Evolutionary conservation across 2,888 invertebrate species (phyloP).

Genomic region (Coelopa pilipes): DNA sequence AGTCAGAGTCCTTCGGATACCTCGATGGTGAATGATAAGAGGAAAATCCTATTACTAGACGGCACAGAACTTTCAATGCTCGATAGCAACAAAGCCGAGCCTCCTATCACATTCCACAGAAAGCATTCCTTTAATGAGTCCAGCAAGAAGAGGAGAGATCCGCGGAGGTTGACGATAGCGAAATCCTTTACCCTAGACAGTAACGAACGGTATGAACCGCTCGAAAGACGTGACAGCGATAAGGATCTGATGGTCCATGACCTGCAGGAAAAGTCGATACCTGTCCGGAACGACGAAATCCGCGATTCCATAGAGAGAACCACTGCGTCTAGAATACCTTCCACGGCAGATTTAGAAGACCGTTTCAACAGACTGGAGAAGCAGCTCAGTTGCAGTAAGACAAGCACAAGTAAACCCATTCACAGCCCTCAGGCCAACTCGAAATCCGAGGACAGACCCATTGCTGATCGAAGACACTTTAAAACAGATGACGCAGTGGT

Average conservation of each 20-base stretch:
- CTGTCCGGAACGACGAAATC: background rate
- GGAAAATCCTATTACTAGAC: conserved; percentile 10
- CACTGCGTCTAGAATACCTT: conserved; percentile 49
- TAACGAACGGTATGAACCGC: conserved; percentile 45
- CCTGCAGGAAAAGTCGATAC: background rate
- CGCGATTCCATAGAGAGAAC: background rate
- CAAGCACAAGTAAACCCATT: conserved; percentile 41
- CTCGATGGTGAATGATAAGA: background rate
- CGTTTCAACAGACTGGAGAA: conserved; percentile 45
- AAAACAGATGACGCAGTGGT: conserved; percentile 53
- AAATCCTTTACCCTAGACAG: conserved; percentile 58
- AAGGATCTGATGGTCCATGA: background rate
- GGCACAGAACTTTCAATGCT: conserved; percentile 26
- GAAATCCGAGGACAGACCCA: background rate
- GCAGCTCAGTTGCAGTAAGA: conserved; percentile 47
- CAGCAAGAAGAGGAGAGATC: conserved; percentile 55
- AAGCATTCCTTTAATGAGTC: conserved; percentile 42
- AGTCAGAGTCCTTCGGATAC: background rate
- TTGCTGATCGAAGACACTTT: conserved; percentile 49
- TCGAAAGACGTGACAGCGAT: background rate
- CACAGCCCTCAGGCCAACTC: background rate
- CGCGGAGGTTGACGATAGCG: conserved; percentile 55
- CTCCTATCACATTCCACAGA: conserved; percentile 10
- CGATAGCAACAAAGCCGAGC: conserved; percentile 45
- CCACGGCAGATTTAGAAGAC: conserved; percentile 49